Evolutionary conservation across 2,888 invertebrate species (phyloP).

Genomic region (Cheilosia pagana): DNA sequence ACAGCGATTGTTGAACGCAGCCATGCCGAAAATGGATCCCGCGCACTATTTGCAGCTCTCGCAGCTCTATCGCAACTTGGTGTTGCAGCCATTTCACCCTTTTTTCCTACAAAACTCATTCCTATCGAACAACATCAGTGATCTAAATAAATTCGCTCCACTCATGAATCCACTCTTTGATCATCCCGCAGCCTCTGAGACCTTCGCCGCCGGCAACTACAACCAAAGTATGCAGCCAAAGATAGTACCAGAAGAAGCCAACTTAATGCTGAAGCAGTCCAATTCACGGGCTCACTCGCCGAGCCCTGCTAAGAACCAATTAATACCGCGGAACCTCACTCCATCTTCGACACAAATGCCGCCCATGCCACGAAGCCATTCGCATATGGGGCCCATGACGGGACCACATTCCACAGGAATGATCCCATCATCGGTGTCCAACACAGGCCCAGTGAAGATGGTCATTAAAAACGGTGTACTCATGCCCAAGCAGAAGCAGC

Average conservation of each 20-base stretch:
- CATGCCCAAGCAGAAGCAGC: slow-evolving; percentile 96
- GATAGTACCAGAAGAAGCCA: slow-evolving; percentile 27
- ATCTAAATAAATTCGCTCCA: slow-evolving; percentile 85
- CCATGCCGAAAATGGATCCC: slow-evolving; percentile 86
- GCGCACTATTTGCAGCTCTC: slow-evolving; percentile 86
- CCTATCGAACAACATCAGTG: slow-evolving; percentile 84
- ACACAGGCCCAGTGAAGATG: slow-evolving; percentile 89
- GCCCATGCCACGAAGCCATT: slow-evolving; percentile 68
- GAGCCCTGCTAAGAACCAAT: slow-evolving; percentile 58
- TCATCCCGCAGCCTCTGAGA: slow-evolving; percentile 45
- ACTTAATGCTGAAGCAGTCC: slow-evolving; percentile 45
- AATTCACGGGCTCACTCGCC: slow-evolving; percentile 57
- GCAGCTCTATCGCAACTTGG: slow-evolving; percentile 86
- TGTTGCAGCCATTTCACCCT: slow-evolving; percentile 86
- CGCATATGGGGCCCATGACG: slow-evolving; percentile 32
- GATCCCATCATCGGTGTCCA: slow-evolving; percentile 76
- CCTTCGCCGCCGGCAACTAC: slow-evolving; percentile 40
- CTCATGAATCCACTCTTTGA: slow-evolving; percentile 83
- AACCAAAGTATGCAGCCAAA: slow-evolving; percentile 51
- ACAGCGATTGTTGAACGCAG: slow-evolving; percentile 87
- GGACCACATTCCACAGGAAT: slow-evolving; percentile 56
- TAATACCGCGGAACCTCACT: slow-evolving; percentile 65
- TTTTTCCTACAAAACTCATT: slow-evolving; percentile 87
- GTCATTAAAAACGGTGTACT: slow-evolving; percentile 95
- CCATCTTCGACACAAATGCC: slow-evolving; percentile 76